Conservation (phyloP, 2,113 vertebrate genomes). For the Acanthisitta chloris region DNA sequence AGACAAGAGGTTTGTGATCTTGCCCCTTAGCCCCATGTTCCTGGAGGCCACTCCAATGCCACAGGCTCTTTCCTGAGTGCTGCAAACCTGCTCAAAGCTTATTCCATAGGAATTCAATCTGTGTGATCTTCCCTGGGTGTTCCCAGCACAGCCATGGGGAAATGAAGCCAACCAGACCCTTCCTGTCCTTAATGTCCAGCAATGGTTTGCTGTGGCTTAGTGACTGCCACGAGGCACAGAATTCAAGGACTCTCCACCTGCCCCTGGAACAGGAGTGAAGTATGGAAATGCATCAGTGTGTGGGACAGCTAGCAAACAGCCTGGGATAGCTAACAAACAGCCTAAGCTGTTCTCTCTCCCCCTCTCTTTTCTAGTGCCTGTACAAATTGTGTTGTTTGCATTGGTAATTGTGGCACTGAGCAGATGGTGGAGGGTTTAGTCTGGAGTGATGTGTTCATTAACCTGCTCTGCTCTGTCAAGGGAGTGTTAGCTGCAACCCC, state of each 20-base stretch:
- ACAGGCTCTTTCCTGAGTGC: not conserved
- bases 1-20: not conserved
- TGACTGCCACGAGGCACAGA: not conserved
- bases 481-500: not conserved
- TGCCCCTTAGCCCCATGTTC: not conserved
- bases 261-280: not conserved
- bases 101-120: not conserved
- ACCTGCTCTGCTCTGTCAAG: slow-evolving; percentile 7
- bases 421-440: slow-evolving; percentile 55
- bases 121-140: not conserved
- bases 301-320: not conserved
- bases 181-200: not conserved
- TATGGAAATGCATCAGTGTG: not conserved
- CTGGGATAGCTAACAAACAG: not conserved
- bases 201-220: not conserved
- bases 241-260: not conserved
- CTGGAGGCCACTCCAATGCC: not conserved
- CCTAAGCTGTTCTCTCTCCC: not conserved
- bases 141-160: not conserved
- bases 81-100: not conserved
- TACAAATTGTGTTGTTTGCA: slow-evolving; percentile 41
- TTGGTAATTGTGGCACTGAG: slow-evolving; percentile 1
- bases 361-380: not conserved
- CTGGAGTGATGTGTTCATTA: slow-evolving; percentile 32
- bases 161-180: not conserved